Conservation (phyloP, 2,888 invertebrate species). For the Phragmatobia fuliginosa region DNA sequence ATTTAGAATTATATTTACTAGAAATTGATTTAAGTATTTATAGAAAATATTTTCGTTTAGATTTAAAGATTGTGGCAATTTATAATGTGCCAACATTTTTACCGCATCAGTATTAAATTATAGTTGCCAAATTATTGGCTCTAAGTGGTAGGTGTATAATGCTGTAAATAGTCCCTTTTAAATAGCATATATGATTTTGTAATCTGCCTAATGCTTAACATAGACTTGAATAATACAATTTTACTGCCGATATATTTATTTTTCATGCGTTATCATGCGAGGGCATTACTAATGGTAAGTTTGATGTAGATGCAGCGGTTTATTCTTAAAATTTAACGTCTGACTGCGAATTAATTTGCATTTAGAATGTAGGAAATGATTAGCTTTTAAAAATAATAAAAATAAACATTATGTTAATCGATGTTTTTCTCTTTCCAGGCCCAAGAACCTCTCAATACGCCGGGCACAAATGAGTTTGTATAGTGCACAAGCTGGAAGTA, state of each 20-base stretch:
- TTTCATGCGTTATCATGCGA: constrained; percentile 84
- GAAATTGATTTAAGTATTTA: constrained; percentile 74
- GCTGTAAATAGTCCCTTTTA: constrained; percentile 81
- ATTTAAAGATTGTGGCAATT: constrained; percentile 72
- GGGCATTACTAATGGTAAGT: constrained; percentile 80
- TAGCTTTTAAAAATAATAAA: constrained; percentile 17
- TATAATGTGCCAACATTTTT: constrained; percentile 86
- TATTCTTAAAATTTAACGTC: constrained; percentile 25
- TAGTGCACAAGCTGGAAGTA: constrained; percentile 84
- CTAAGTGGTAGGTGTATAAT: constrained; percentile 76
- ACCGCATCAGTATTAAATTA: constrained; percentile 85
- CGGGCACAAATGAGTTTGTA: constrained; percentile 93
- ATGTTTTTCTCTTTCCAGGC: constrained; percentile 88
- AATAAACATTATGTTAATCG: constrained; percentile 31
- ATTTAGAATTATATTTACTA: constrained; percentile 79
- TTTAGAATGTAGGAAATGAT: constrained; percentile 26
- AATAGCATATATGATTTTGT: constrained; percentile 64
- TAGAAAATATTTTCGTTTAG: constrained; percentile 81
- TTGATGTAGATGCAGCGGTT: constrained; percentile 50
- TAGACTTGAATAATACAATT: constrained; percentile 61
- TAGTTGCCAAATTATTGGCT: constrained; percentile 82
- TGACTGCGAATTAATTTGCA: constrained; percentile 41
- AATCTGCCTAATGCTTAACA: constrained; percentile 68
- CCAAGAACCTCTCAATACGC: constrained; percentile 93
- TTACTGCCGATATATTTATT: constrained; percentile 76